Percentiles rank a stretch among this genome's conserved stretches.
These are phyloP conservation scores for Drosophila baimaii DNA, from an alignment of 1,140 invertebrate genomes.

Conservation along the genomic window DNA sequence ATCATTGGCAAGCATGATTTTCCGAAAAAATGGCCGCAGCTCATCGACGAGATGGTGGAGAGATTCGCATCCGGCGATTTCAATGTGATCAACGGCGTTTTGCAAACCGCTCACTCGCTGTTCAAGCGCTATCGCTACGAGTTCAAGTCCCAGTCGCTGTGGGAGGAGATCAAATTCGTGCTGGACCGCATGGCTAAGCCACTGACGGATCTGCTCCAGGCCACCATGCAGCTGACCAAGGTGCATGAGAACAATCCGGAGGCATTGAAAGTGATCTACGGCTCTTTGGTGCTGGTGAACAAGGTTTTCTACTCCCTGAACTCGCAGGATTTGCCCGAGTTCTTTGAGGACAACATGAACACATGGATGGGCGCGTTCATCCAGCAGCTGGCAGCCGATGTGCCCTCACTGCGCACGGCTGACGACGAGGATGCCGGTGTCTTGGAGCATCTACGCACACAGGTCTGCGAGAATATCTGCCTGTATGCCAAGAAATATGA, in stretches of 20 bases:
- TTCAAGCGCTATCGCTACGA: conserved; percentile 98
- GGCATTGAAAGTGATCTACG: conserved; percentile 94
- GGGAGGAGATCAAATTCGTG: conserved; percentile 98
- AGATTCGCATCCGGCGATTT: conserved; percentile 96
- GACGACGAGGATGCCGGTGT: conserved; percentile 95
- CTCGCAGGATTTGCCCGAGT: conserved; percentile 98
- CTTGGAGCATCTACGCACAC: conserved; percentile 95
- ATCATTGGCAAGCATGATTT: conserved; percentile 98
- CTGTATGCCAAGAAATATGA: conserved; percentile 99
- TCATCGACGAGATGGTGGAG: conserved; percentile 95
- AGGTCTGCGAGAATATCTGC: conserved; percentile 97
- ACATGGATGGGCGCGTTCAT: conserved; percentile 97
- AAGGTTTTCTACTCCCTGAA: conserved; percentile 99
- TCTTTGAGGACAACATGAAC: conserved; percentile 98
- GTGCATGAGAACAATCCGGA: conserved; percentile 91
- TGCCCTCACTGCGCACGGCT: conserved; percentile 89
- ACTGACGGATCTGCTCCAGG: conserved; percentile 95
- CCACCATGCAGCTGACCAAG: conserved; percentile 92
- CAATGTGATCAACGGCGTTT: conserved; percentile 96
- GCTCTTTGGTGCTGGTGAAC: conserved; percentile 94
- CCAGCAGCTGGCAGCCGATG: conserved; percentile 90
- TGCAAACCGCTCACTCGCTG: conserved; percentile 97
- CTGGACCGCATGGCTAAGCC: conserved; percentile 96
- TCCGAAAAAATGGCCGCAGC: conserved; percentile 95
- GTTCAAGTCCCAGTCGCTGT: conserved; percentile 96